These are phyloP conservation scores for Microplitis demolitor DNA, from an alignment of 1,140 invertebrate genomes.

Conservation along the genomic window DNA sequence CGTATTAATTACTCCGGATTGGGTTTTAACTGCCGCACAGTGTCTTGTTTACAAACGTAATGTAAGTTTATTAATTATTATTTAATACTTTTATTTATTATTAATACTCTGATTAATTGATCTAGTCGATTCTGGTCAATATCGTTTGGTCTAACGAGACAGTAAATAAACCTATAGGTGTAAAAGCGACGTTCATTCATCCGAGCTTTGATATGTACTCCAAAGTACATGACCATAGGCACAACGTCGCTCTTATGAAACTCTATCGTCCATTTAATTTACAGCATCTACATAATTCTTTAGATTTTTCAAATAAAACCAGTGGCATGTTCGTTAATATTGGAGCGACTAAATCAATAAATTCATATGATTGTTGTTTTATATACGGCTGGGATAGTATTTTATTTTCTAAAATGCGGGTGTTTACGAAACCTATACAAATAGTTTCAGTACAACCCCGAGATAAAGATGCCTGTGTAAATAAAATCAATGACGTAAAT, in stretches of 20 bases:
- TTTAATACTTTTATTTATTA: not conserved
- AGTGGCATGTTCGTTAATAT: constrained; percentile 22
- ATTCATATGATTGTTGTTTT: constrained; percentile 34
- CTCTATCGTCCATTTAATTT: constrained; percentile 34
- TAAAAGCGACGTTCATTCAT: constrained; percentile 40
- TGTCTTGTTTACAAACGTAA: constrained; percentile 39
- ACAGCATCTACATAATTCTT: not conserved
- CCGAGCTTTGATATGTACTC: constrained; percentile 35
- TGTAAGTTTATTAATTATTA: constrained; percentile 22
- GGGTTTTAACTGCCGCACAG: constrained; percentile 41
- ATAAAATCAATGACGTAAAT: constrained; percentile 34
- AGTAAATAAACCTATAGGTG: constrained; percentile 26
- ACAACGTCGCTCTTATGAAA: constrained; percentile 39
- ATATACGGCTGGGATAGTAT: constrained; percentile 41
- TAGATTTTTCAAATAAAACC: not conserved
- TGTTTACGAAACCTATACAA: constrained; percentile 35
- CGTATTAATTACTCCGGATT: constrained; percentile 37
- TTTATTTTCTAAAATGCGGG: constrained; percentile 25
- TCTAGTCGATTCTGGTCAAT: constrained; percentile 37
- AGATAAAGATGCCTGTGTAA: constrained; percentile 34
- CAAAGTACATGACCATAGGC: constrained; percentile 27
- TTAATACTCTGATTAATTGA: not conserved
- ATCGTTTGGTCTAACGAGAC: constrained; percentile 34
- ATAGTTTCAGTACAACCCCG: constrained; percentile 33
- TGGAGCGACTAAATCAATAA: constrained; percentile 22